Conservation (phyloP, 2,797 vertebrate genomes). For the Crax fasciolata region DNA sequence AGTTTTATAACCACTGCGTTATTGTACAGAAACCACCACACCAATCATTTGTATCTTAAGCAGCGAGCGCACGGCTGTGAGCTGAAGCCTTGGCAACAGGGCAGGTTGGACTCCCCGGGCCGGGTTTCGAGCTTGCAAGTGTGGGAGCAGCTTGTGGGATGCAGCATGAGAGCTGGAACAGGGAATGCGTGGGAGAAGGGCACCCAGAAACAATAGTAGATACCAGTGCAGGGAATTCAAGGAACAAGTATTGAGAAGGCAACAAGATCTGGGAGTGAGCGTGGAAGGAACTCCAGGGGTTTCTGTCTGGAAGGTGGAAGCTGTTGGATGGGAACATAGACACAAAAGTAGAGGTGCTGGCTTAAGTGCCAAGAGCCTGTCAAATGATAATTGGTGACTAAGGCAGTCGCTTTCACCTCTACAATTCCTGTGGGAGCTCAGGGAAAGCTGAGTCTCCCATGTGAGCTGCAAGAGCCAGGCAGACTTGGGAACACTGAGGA, state of each 20-base stretch:
- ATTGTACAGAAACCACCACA: conserved; percentile 51
- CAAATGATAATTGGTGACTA: not conserved
- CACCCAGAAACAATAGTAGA: not conserved
- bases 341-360: no score
- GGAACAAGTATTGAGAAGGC: not conserved
- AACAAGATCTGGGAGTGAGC: not conserved
- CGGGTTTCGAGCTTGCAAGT: not conserved
- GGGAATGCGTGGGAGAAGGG: not conserved
- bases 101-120: conserved; percentile 69
- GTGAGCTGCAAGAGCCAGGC: not conserved
- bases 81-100: conserved; percentile 10
- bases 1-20: conserved; percentile 31
- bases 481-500: not conserved
- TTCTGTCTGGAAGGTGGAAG: not conserved
- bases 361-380: not conserved
- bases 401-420: not conserved
- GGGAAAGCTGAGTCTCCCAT: not conserved
- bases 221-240: not conserved
- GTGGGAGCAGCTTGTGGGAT: not conserved
- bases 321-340: not conserved
- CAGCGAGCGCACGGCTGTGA: not conserved
- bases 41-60: conserved; percentile 67
- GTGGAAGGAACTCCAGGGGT: not conserved
- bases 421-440: not conserved
- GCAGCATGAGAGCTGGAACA: not conserved